These are phyloP conservation scores for Phyto melanocephala DNA, from an alignment of 2,888 invertebrate genomes.

Conservation along the genomic window DNA sequence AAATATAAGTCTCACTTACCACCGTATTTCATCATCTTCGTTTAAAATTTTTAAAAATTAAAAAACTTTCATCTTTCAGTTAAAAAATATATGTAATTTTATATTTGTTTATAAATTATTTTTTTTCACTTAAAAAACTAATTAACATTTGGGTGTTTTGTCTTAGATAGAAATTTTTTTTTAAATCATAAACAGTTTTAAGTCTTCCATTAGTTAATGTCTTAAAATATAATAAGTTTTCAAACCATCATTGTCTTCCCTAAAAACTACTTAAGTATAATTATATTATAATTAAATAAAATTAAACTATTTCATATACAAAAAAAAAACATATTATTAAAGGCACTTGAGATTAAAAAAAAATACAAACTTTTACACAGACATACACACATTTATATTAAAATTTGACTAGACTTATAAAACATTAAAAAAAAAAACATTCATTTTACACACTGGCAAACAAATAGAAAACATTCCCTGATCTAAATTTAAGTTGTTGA, in stretches of 20 bases:
- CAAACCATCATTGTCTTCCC: slow-evolving; percentile 72
- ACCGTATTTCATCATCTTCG: not conserved
- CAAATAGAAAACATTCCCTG: slow-evolving; percentile 42
- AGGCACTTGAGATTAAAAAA: slow-evolving; percentile 55
- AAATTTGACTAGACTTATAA: slow-evolving; percentile 60
- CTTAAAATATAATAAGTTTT: slow-evolving; percentile 46
- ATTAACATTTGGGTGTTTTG: slow-evolving; percentile 48
- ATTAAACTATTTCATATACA: slow-evolving; percentile 56
- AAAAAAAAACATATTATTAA: slow-evolving; percentile 32
- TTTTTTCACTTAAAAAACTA: slow-evolving; percentile 52
- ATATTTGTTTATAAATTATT: not conserved
- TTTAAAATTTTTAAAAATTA: not conserved
- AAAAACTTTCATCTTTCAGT: not conserved
- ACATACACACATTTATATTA: not conserved
- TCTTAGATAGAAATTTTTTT: slow-evolving; percentile 9
- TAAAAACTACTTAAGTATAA: slow-evolving; percentile 35
- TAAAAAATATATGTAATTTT: too few relatives aligned
- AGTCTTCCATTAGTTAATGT: slow-evolving; percentile 60
- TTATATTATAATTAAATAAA: slow-evolving; percentile 24
- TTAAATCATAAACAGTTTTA: slow-evolving; percentile 50
- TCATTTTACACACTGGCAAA: slow-evolving; percentile 42
- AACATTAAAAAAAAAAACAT: slow-evolving; percentile 12
- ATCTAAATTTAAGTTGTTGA: slow-evolving; percentile 26
- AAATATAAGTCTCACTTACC: too few relatives aligned
- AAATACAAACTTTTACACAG: slow-evolving; percentile 12